Percentiles rank a stretch among this genome's conserved stretches.
These are phyloP conservation scores for Scytalopus superciliaris DNA, from an alignment of 2,113 vertebrate species.

Conservation along the genomic window DNA sequence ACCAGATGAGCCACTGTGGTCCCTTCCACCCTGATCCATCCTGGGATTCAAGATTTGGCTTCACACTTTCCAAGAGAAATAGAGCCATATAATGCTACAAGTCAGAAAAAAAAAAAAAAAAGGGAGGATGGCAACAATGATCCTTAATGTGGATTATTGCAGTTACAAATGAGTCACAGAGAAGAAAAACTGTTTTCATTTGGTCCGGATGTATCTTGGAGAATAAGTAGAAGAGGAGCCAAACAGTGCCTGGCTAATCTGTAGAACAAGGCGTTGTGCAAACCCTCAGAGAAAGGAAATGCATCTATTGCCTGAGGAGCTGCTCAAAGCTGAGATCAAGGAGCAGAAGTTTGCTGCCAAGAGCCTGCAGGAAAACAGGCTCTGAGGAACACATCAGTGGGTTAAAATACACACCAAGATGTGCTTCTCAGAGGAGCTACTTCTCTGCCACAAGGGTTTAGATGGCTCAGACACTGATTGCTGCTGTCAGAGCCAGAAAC, in stretches of 20 bases:
- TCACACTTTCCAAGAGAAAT: not conserved
- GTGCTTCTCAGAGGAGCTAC: not conserved
- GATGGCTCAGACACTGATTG: rapidly evolving
- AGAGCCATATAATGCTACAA: not conserved
- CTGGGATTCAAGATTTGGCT: not conserved
- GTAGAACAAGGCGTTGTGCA: not conserved
- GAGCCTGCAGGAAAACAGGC: not conserved
- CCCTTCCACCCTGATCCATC: not conserved
- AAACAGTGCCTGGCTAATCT: not conserved
- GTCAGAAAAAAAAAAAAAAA: too few relatives aligned
- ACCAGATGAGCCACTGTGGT: not conserved
- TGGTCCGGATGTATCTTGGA: not conserved
- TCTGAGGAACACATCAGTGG: not conserved
- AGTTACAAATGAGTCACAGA: not conserved
- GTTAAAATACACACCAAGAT: not conserved
- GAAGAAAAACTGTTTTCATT: not conserved
- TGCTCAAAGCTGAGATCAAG: not conserved
- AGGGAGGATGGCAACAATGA: not conserved
- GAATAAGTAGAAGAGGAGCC: not conserved
- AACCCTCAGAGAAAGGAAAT: not conserved
- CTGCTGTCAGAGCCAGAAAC: rapidly evolving
- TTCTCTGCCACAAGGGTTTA: not conserved
- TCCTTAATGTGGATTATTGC: not conserved
- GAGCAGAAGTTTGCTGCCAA: not conserved
- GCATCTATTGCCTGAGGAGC: not conserved